Evolutionary conservation across 2,888 invertebrate genomes (phyloP).

Genomic region (Cremastinae sp.): DNA sequence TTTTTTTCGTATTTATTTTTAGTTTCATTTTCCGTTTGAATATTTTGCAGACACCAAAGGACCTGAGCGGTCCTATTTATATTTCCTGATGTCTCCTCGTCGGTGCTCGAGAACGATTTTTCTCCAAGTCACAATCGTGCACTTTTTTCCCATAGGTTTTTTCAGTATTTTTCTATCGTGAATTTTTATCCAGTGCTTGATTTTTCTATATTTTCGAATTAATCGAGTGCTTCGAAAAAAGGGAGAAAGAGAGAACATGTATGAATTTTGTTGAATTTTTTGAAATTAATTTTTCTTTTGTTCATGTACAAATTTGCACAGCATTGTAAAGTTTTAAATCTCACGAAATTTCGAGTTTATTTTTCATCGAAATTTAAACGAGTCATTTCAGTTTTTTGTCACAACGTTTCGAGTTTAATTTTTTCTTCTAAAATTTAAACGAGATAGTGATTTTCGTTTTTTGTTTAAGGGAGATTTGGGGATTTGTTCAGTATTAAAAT

Average conservation of each 20-base stretch:
- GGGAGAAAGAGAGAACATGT: not conserved
- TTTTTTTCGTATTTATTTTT: not conserved
- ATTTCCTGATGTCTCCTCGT: constrained; percentile 44
- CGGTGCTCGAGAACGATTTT: constrained; percentile 7
- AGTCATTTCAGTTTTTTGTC: too few species aligned
- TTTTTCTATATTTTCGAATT: constrained; percentile 2
- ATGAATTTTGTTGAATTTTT: too few species aligned
- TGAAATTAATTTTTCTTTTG: too few species aligned
- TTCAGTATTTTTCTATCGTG: constrained; percentile 7
- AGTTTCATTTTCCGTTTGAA: constrained; percentile 10
- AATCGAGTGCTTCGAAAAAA: constrained; percentile 17
- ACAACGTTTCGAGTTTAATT: too few species aligned
- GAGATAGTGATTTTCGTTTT: too few species aligned
- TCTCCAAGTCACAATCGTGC: constrained; percentile 21
- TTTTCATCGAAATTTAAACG: constrained; percentile 18
- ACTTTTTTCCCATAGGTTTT: constrained; percentile 12
- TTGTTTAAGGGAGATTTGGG: not conserved
- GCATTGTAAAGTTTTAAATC: not conserved
- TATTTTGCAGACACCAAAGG: constrained; percentile 62
- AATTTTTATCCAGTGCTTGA: constrained; percentile 25
- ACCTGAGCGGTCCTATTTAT: constrained; percentile 50
- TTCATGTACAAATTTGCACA: too few species aligned
- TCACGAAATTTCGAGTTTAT: constrained; percentile 13
- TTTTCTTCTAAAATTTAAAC: too few species aligned
- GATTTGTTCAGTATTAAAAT: constrained; percentile 29